Conservation (phyloP, 2,888 invertebrate genomes). For the Orchesellides sinensis region DNA sequence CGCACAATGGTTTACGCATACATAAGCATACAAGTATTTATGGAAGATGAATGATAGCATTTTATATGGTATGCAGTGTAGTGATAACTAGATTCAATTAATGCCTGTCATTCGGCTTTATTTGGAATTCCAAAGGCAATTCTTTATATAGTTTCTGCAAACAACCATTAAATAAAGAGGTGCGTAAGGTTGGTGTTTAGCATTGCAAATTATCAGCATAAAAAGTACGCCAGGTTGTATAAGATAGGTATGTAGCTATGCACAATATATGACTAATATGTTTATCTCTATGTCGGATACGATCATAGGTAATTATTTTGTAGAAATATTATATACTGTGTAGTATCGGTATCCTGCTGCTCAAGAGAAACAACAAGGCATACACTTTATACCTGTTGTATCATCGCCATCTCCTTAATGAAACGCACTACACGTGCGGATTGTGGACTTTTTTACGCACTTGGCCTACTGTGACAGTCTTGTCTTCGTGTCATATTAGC, state of each 20-base stretch:
- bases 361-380: constrained; percentile 20
- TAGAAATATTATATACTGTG: too few relatives aligned
- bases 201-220: constrained; percentile 44
- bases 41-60: constrained; percentile 32
- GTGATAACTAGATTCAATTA: constrained; percentile 56
- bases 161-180: constrained; percentile 30
- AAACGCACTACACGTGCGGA: constrained; percentile 5
- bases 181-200: constrained; percentile 43
- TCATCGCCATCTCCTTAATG: not conserved
- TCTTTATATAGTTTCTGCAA: constrained; percentile 35
- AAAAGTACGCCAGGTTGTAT: too few relatives aligned
- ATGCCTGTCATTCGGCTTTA: constrained; percentile 33
- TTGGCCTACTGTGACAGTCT: too few relatives aligned
- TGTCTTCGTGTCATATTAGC: too few relatives aligned
- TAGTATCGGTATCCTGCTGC: too few relatives aligned
- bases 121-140: constrained; percentile 12
- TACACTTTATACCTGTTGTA: constrained; percentile 23
- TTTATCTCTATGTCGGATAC: too few relatives aligned
- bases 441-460: constrained; percentile 3
- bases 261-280: too few relatives aligned
- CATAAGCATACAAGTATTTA: constrained; percentile 35
- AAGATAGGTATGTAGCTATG: too few relatives aligned
- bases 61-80: too few relatives aligned
- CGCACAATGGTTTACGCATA: constrained; percentile 28
- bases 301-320: too few relatives aligned